Conservation (phyloP, 1,140 invertebrate genomes). For the Diachasmimorpha longicaudata region DNA sequence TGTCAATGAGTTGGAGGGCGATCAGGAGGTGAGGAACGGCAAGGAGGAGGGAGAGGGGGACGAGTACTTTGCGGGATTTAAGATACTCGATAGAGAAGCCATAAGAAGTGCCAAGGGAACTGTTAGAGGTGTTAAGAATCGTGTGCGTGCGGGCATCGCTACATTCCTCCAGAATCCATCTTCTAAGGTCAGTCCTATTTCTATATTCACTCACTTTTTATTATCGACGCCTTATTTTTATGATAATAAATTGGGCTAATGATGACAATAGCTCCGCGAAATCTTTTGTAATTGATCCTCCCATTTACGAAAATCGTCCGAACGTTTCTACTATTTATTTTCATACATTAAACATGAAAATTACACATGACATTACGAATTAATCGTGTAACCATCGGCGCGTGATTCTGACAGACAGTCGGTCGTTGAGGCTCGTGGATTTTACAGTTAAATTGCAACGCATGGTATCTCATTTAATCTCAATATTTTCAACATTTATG, state of each 20-base stretch:
- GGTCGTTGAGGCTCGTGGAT: background rate
- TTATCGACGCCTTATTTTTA: too few species aligned
- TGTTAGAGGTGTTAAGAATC: conserved; percentile 90
- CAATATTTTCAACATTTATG: background rate
- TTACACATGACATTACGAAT: background rate
- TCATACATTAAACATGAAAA: background rate
- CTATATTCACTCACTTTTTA: background rate
- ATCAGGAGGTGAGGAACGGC: conserved; percentile 47
- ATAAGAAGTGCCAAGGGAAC: conserved; percentile 90
- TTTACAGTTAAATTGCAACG: conserved; percentile 3
- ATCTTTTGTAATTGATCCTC: background rate
- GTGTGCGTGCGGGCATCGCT: conserved; percentile 90
- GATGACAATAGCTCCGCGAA: too few species aligned
- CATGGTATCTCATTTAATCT: background rate
- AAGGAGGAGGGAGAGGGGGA: conserved; percentile 64
- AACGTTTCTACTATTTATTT: background rate
- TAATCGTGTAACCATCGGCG: background rate
- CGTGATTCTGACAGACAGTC: background rate
- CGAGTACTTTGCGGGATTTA: conserved; percentile 81
- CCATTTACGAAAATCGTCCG: background rate
- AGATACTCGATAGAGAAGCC: conserved; percentile 76
- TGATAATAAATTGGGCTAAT: too few species aligned
- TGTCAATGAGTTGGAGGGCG: conserved; percentile 75
- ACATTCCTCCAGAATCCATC: conserved; percentile 86
- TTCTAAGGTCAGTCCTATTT: conserved; percentile 68